Percentiles rank a stretch among this genome's conserved stretches.
Evolutionary conservation across 1,140 invertebrate genomes (phyloP).

Genomic region (Ridgeia piscesae): DNA sequence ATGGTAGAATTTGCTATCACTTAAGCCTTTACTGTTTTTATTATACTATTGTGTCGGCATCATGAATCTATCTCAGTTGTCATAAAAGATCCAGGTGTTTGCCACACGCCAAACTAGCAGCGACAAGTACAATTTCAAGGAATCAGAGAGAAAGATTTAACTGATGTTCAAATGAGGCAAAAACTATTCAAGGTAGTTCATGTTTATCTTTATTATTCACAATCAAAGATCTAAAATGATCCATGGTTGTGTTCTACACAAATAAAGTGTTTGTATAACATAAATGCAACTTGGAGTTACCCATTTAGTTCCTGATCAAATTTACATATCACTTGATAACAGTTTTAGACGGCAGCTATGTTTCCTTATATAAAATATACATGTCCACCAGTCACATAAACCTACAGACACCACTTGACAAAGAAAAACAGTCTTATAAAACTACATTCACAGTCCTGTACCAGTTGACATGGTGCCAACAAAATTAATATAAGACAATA

Average conservation of each 20-base stretch:
- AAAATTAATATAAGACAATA: neutral
- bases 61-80: too few species aligned
- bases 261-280: neutral
- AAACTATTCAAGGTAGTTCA: neutral
- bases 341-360: neutral
- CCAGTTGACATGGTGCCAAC: neutral
- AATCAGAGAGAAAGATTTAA: neutral
- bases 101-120: too few species aligned
- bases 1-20: neutral
- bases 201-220: neutral
- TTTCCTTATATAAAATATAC: neutral
- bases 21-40: too few species aligned
- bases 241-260: neutral
- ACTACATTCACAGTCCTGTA: neutral
- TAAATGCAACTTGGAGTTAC: conserved; percentile 1
- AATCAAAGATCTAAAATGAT: neutral
- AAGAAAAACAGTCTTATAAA: neutral
- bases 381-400: neutral
- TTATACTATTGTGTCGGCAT: too few species aligned
- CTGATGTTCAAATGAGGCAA: neutral
- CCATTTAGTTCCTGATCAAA: neutral
- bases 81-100: too few species aligned
- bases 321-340: neutral
- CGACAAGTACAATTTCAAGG: too few species aligned
- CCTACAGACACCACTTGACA: neutral